Conservation (phyloP, 2,888 invertebrate species). For the Ormyrus rosae region DNA sequence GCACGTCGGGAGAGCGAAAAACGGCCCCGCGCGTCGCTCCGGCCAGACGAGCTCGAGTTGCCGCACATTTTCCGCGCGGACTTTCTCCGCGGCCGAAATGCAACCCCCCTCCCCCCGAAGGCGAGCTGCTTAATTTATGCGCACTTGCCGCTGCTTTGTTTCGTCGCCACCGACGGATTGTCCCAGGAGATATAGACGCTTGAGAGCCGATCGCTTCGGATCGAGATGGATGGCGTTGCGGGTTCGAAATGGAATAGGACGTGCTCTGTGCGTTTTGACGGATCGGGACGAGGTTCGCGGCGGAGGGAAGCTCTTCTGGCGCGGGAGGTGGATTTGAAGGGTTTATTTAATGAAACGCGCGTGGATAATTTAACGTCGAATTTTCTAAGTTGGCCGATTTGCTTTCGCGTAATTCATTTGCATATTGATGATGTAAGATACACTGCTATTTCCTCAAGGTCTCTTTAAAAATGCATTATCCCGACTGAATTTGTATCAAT, state of each 20-base stretch:
- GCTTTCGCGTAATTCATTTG: no score
- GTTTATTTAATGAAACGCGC: no score
- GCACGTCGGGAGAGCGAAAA: not conserved
- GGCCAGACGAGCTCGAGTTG: no score
- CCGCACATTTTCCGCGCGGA: no score
- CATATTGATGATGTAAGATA: no score
- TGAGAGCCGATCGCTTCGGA: not conserved
- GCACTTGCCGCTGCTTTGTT: slow-evolving; percentile 3
- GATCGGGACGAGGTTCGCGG: not conserved
- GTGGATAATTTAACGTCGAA: no score
- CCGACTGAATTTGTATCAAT: not conserved
- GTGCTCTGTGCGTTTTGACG: not conserved
- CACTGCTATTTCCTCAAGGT: no score
- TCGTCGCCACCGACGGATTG: not conserved
- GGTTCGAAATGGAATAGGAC: no score
- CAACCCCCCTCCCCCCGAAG: slow-evolving; percentile 1
- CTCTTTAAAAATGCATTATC: not conserved
- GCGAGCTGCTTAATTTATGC: slow-evolving; percentile 20
- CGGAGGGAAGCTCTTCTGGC: not conserved
- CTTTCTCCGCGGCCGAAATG: no score
- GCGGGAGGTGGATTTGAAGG: not conserved
- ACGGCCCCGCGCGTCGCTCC: not conserved
- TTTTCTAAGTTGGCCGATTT: no score
- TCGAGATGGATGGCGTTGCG: not conserved
- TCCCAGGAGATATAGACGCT: slow-evolving; percentile 10